Evolutionary conservation across 2,797 vertebrate genomes (phyloP), one percentile per base, ranked within the genome.

Genomic region (Danio tinwini): DNA sequence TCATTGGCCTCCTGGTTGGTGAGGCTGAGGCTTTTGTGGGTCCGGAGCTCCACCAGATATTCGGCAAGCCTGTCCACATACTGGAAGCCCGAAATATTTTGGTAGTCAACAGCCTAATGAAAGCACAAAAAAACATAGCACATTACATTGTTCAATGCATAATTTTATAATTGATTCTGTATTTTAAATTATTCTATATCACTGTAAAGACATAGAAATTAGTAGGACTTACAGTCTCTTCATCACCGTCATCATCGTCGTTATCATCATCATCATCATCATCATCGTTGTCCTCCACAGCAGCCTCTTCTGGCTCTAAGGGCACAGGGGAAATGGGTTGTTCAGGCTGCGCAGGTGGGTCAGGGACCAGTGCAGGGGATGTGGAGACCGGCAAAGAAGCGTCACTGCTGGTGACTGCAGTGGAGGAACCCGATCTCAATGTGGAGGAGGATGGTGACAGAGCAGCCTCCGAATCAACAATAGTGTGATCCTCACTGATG

Each of bases 11-110:
- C 53, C n/a, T 19, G 5, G 44, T 47, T 47, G 44, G 5, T 47
- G 44, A 47, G 44, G 44, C 44, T 49, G 45, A 64, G 44, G 12
- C 58, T 37, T 7, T 58, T 53, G 44, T 76, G 74, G 8, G 45
- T 21, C 12, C 65, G 17, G 1, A 78, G 76, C 53, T 19, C 40
- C 11, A 75, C 63, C 52, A 75, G 63, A 45, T 69, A 75, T 64
- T 81, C 62, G 5, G 61, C 71, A 49, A 80, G 49, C 44, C 59
- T 80, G 78, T 80, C 47, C 6, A 74, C 47, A 16, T 80, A 69
- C 16, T 74, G 49, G 6, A 53, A 80, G 10, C 78, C 47, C 8
- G 40, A 50, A 2, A 78, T 12, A 69, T 65, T 80, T 42, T 64
- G 68, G 59, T 62, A 45, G 50, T 74, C 71, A 81, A 61, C 65